A percentile compares a stretch with the other conserved stretches of the same genome.
Conservation (phyloP, 1,140 invertebrate species). For the Zaprionus camerounensis region DNA sequence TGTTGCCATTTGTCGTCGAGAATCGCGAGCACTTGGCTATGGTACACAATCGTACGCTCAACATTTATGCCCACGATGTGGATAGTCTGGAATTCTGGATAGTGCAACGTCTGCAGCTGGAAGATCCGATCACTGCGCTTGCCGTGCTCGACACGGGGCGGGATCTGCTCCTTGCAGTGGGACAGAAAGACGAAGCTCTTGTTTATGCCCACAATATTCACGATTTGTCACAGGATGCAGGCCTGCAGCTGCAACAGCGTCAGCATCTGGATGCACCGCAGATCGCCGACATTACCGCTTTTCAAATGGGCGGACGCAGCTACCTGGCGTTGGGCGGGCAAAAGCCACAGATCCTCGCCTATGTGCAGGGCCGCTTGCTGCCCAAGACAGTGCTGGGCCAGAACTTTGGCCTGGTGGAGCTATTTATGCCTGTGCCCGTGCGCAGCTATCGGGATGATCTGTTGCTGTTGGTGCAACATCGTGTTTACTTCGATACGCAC, state of each 20-base stretch:
- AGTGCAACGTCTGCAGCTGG: constrained; percentile 63
- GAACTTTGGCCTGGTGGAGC: constrained; percentile 76
- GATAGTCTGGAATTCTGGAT: constrained; percentile 69
- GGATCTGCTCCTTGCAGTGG: constrained; percentile 68
- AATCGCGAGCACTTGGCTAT: constrained; percentile 53
- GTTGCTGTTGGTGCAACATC: constrained; percentile 85
- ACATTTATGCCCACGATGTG: constrained; percentile 70
- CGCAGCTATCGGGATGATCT: constrained; percentile 85
- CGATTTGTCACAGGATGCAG: constrained; percentile 7
- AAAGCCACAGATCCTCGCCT: constrained; percentile 83
- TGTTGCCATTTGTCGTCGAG: constrained; percentile 58
- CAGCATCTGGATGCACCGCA: constrained; percentile 48
- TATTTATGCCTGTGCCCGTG: constrained; percentile 84
- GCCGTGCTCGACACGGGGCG: constrained; percentile 67
- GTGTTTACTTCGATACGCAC: constrained; percentile 83
- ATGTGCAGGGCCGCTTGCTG: constrained; percentile 68
- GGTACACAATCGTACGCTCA: constrained; percentile 45
- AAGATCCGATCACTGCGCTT: constrained; percentile 42
- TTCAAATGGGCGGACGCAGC: constrained; percentile 84
- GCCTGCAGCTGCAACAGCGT: constrained; percentile 50
- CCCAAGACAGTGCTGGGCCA: constrained; percentile 77
- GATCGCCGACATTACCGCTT: constrained; percentile 60
- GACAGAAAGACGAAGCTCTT: constrained; percentile 55
- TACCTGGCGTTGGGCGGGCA: constrained; percentile 84
- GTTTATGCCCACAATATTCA: constrained; percentile 61